A percentile compares a stretch with the other conserved stretches of the same genome.
These are phyloP conservation scores for Trypoxylus dichotomus DNA, from an alignment of 1,140 invertebrate genomes.

Conservation along the genomic window DNA sequence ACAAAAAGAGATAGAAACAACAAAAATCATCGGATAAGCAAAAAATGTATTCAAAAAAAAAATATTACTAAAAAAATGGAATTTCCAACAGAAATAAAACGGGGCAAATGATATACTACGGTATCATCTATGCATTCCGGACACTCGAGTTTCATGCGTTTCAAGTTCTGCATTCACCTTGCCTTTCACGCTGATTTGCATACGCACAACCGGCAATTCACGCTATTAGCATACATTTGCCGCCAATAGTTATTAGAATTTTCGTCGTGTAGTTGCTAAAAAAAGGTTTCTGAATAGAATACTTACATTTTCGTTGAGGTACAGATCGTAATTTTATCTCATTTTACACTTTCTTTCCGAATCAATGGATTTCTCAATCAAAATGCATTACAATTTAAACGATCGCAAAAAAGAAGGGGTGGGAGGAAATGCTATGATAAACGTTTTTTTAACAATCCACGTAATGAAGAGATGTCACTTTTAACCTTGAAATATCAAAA, in stretches of 20 bases:
- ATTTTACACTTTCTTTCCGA: background rate
- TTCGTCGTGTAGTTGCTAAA: constrained; percentile 22
- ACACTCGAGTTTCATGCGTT: background rate
- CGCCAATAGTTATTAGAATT: constrained; percentile 15
- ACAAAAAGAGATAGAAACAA: background rate
- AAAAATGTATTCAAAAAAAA: background rate
- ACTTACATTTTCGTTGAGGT: constrained; percentile 27
- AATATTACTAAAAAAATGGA: constrained; percentile 4
- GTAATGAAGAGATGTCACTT: background rate
- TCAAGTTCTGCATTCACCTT: background rate
- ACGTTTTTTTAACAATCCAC: constrained; percentile 28
- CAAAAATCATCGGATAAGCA: background rate
- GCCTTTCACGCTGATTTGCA: constrained; percentile 12
- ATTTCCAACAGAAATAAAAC: constrained; percentile 14
- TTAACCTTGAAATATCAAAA: background rate
- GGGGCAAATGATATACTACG: constrained; percentile 34
- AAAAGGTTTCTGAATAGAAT: constrained; percentile 1
- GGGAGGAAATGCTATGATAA: background rate
- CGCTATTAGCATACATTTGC: constrained; percentile 36
- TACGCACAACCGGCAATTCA: constrained; percentile 15
- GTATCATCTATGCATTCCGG: constrained; percentile 25
- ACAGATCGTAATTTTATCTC: background rate
- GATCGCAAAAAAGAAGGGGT: background rate
- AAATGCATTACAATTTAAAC: background rate
- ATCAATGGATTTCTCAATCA: background rate